phyloP scores from a whole-genome alignment of 2,113 vertebrate genomes.

The Mus pahari region DNA sequence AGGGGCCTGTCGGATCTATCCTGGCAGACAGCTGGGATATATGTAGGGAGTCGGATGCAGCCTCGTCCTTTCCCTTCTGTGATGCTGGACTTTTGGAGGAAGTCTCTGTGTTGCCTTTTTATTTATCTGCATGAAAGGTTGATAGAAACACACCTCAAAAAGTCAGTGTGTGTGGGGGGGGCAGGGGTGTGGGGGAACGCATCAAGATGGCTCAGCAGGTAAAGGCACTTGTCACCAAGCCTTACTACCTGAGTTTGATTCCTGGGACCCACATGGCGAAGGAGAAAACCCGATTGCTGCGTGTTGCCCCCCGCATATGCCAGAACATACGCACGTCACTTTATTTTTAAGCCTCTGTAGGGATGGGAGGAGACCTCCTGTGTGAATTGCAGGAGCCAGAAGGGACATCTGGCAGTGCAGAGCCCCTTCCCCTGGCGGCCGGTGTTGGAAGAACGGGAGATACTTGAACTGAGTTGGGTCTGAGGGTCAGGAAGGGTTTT shows the following conservation, averaged over 20 bases:
- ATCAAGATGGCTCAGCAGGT: neutral
- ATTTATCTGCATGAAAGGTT: conserved; percentile 15
- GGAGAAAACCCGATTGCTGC: neutral
- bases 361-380: neutral
- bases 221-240: too few relatives aligned
- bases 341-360: neutral
- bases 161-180: neutral
- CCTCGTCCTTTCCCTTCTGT: neutral
- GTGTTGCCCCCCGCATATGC: neutral
- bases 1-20: neutral
- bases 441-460: neutral
- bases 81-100: neutral
- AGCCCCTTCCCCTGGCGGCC: neutral
- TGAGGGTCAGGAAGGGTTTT: neutral
- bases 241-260: neutral
- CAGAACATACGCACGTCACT: neutral
- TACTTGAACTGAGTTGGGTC: neutral
- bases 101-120: neutral
- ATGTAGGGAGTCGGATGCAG: neutral
- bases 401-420: neutral
- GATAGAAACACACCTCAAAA: neutral
- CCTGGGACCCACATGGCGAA: neutral
- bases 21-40: neutral
- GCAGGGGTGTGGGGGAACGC: fast-evolving
- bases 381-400: neutral